Evolutionary conservation across 2,113 vertebrate species (phyloP).

Genomic region (Chamaea fasciata): DNA sequence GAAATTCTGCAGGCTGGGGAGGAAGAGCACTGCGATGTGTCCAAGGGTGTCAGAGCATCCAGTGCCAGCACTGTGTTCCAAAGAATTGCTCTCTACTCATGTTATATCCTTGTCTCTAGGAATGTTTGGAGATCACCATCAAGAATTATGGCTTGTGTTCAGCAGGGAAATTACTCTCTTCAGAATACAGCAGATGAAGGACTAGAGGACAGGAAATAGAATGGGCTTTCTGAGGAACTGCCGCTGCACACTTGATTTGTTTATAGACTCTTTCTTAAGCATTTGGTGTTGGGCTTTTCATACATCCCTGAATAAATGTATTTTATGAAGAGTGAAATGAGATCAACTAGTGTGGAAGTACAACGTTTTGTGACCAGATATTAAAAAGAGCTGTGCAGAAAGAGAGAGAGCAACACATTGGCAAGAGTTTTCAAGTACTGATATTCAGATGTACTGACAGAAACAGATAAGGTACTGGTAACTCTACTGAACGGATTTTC

Average conservation of each 20-base stretch:
- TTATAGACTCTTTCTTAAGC: background rate
- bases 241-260: background rate
- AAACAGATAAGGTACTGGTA: background rate
- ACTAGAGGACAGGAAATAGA: background rate
- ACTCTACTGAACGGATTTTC: background rate
- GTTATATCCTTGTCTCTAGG: background rate
- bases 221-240: background rate
- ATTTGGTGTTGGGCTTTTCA: background rate
- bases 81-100: background rate
- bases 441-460: background rate
- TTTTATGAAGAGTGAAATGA: background rate
- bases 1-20: background rate
- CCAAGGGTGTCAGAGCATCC: rapidly evolving
- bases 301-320: background rate
- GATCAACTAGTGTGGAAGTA: background rate
- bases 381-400: background rate
- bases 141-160: background rate
- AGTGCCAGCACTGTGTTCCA: rapidly evolving
- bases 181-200: background rate
- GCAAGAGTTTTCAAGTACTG: background rate
- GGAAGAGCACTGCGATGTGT: rapidly evolving
- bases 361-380: background rate
- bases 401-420: background rate
- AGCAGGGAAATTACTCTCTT: background rate
- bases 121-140: background rate